These are phyloP conservation scores for Tetranychus urticae DNA, from an alignment of 1,140 invertebrate species.

Conservation along the genomic window DNA sequence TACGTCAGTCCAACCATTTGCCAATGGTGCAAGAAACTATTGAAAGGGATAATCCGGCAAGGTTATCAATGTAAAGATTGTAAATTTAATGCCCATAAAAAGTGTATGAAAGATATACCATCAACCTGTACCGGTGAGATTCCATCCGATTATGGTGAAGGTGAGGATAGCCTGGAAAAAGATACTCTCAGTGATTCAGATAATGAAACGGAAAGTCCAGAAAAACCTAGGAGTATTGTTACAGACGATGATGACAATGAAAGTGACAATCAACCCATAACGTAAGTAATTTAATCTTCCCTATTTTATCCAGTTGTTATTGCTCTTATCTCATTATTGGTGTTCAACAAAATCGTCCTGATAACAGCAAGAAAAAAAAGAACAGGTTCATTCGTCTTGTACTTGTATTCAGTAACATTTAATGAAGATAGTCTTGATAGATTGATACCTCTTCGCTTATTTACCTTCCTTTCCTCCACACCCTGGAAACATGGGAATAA, in stretches of 20 bases:
- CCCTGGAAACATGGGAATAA: too few relatives aligned
- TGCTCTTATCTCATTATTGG: too few relatives aligned
- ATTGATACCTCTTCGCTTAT: too few relatives aligned
- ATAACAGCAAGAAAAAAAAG: too few relatives aligned
- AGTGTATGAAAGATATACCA: constrained; percentile 77
- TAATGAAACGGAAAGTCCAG: constrained; percentile 9
- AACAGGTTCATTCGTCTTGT: too few relatives aligned
- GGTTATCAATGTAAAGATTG: constrained; percentile 70
- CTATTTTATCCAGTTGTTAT: too few relatives aligned
- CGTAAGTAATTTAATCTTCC: neutral
- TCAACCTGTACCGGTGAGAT: constrained; percentile 82
- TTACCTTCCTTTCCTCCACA: too few relatives aligned
- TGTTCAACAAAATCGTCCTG: too few relatives aligned
- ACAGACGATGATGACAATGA: constrained; percentile 6
- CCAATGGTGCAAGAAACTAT: constrained; percentile 76
- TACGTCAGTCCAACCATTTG: constrained; percentile 90
- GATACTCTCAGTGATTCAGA: constrained; percentile 15
- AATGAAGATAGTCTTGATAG: too few relatives aligned
- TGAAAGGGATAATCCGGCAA: constrained; percentile 86
- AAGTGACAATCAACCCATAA: neutral
- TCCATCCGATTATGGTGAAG: constrained; percentile 18
- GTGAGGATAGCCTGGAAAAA: constrained; percentile 9
- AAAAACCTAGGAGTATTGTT: neutral
- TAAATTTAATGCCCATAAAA: constrained; percentile 82
- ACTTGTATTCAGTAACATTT: too few relatives aligned